phyloP scores from a whole-genome alignment of 2,797 vertebrate species.

The Pipistrellus nathusii region DNA sequence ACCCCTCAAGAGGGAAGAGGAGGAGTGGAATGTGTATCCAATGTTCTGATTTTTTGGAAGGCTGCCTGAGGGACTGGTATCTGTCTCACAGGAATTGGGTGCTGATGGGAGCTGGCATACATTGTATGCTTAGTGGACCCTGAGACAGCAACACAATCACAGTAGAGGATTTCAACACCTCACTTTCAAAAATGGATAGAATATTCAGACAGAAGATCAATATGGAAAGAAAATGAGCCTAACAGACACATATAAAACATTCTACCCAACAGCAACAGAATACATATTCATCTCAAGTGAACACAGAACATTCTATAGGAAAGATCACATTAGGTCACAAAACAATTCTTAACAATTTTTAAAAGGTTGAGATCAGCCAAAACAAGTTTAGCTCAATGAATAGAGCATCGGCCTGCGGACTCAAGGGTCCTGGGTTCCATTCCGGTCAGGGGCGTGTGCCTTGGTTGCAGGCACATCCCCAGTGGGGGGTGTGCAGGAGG shows the following conservation, averaged over 20 bases:
- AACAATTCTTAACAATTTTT: slow-evolving; percentile 15
- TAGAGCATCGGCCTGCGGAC: too few relatives aligned
- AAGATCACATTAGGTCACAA: background rate
- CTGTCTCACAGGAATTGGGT: background rate
- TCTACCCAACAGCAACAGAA: background rate
- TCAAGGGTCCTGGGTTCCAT: too few relatives aligned
- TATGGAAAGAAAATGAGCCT: background rate
- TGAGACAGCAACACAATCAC: background rate
- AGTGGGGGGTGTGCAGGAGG: too few relatives aligned
- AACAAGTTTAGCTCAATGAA: too few relatives aligned
- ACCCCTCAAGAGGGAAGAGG: background rate
- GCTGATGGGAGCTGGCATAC: background rate
- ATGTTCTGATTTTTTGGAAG: background rate
- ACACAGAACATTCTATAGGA: background rate
- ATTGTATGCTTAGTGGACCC: background rate
- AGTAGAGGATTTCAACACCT: background rate
- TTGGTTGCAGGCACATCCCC: too few relatives aligned
- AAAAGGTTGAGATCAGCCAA: background rate
- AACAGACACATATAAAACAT: background rate
- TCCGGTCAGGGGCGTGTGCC: too few relatives aligned
- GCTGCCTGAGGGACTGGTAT: background rate
- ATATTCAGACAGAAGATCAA: background rate
- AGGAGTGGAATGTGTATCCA: background rate
- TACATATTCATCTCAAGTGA: background rate
- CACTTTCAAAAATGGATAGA: background rate